Evolutionary conservation across 2,888 invertebrate species (phyloP).

Genomic region (Euplagia quadripunctaria): DNA sequence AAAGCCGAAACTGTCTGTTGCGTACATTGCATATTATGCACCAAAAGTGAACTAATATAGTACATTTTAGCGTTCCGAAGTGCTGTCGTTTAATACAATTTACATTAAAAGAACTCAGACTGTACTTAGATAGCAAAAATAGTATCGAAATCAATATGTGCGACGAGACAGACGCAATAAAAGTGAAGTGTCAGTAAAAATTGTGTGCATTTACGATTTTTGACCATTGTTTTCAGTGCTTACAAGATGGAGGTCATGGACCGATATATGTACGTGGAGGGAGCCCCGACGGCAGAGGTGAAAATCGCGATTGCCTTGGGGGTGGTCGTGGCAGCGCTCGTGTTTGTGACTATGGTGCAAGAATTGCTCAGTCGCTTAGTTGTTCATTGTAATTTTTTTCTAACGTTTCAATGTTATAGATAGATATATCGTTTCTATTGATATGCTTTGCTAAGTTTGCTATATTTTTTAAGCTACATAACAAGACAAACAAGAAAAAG

Average conservation of each 20-base stretch:
- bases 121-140: not conserved
- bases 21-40: not conserved
- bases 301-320: not conserved
- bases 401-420: not conserved
- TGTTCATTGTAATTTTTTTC: not conserved
- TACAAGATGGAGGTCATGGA: not conserved
- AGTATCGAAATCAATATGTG: not conserved
- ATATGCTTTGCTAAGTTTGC: not conserved
- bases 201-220: not conserved
- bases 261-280: not conserved
- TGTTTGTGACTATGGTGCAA: not conserved
- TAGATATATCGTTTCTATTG: not conserved
- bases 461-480: not conserved
- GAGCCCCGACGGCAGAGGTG: not conserved
- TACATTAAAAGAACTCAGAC: not conserved
- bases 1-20: not conserved
- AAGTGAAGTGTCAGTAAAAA: not conserved
- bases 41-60: not conserved
- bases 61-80: not conserved
- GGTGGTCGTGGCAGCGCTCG: not conserved
- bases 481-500: not conserved
- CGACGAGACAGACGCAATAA: not conserved
- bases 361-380: not conserved
- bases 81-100: not conserved
- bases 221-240: not conserved